A percentile compares a stretch with the other conserved stretches of the same genome.
phyloP scores from a whole-genome alignment of 2,113 vertebrate genomes.

The Prinia subflava region DNA sequence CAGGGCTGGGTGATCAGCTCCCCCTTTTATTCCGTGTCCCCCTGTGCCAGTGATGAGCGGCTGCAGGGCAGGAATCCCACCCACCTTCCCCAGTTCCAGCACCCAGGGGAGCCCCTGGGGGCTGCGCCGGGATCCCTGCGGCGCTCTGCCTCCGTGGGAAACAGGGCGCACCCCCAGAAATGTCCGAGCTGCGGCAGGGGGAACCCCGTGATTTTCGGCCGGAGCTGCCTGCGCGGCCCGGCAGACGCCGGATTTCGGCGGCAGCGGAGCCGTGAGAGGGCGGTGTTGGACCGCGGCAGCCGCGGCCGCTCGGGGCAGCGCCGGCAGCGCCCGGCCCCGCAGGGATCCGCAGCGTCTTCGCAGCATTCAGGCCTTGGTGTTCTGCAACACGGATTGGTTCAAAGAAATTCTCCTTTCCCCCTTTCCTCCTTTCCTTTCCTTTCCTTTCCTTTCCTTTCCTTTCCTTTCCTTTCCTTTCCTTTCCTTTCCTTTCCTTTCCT shows the following conservation, averaged over 20 bases:
- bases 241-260: fast-evolving
- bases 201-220: fast-evolving
- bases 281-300: slow-evolving; percentile 50
- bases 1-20: neutral
- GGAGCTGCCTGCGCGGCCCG: fast-evolving
- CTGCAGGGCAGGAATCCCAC: neutral
- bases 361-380: neutral
- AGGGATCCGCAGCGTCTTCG: neutral
- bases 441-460: neutral
- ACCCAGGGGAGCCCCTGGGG: fast-evolving
- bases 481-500: neutral
- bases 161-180: fast-evolving
- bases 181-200: neutral
- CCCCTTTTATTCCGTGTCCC: neutral
- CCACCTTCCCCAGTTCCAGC: neutral
- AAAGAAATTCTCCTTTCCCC: too few relatives aligned
- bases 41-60: fast-evolving
- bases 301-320: neutral
- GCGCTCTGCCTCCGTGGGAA: neutral
- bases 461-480: neutral
- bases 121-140: neutral
- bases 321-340: neutral
- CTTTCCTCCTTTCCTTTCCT: too few relatives aligned
- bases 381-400: neutral
- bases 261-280: slow-evolving; percentile 50